Evolutionary conservation across 37 sponge, comb jelly and placozoan genomes (phyloP).

Genomic region (Dysidea cf. avara): DNA sequence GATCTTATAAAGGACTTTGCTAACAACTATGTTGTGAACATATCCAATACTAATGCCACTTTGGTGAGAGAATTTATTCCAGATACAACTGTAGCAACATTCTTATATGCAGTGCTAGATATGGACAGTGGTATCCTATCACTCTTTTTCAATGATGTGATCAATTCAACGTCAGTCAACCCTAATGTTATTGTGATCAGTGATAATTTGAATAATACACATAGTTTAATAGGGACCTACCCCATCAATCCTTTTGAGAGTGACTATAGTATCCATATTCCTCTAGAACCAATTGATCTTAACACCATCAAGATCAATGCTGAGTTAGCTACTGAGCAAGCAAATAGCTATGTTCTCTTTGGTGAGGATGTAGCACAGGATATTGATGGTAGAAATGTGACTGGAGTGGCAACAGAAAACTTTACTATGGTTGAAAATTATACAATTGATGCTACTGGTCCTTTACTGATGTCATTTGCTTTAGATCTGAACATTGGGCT

Average conservation of each 20-base stretch:
- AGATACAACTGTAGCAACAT: conserved; percentile 65
- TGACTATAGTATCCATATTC: conserved; percentile 50
- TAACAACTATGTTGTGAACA: conserved; percentile 52
- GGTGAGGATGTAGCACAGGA: conserved; percentile 47
- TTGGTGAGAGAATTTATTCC: conserved; percentile 40
- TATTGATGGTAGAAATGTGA: conserved; percentile 54
- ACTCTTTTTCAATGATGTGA: conserved; percentile 78
- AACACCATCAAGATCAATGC: conserved; percentile 69
- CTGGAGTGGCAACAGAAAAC: conserved; percentile 8
- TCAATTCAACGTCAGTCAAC: conserved; percentile 49
- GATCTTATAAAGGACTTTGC: conserved; percentile 63
- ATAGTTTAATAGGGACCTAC: conserved; percentile 49
- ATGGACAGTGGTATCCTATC: conserved; percentile 59
- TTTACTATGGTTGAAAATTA: conserved; percentile 36
- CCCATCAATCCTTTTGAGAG: conserved; percentile 8
- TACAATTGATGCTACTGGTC: conserved; percentile 58
- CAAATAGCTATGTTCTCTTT: conserved; percentile 55
- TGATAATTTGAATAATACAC: conserved; percentile 40
- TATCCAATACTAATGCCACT: conserved; percentile 54
- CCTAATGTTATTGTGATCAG: conserved; percentile 50
- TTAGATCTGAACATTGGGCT: conserved; percentile 65
- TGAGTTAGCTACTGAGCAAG: conserved; percentile 59
- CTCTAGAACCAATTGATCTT: conserved; percentile 52
- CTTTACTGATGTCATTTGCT: conserved; percentile 54
- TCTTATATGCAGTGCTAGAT: conserved; percentile 65